Evolutionary conservation across 2,797 vertebrate genomes (phyloP).

Genomic region (Sebastes kiyomatsui): DNA sequence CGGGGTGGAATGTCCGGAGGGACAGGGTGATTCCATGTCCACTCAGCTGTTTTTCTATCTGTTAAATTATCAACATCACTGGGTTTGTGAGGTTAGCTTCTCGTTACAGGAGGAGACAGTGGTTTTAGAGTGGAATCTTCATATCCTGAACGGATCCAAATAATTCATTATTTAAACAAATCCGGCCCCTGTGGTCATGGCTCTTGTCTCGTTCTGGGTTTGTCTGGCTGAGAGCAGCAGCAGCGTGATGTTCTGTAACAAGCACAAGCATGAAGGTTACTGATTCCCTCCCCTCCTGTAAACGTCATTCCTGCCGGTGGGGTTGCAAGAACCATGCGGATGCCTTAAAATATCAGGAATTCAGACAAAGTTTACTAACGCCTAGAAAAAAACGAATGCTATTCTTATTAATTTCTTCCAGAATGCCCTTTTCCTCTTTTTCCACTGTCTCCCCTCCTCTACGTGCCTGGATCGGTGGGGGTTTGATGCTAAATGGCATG

Average conservation of each 20-base stretch:
- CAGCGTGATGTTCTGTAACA: slow-evolving; percentile 41
- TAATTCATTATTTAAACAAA: slow-evolving; percentile 24
- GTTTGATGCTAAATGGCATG: slow-evolving; percentile 13
- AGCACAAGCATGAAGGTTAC: slow-evolving; percentile 57
- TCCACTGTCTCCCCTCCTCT: not conserved
- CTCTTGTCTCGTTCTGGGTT: slow-evolving; percentile 20
- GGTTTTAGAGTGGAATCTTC: slow-evolving; percentile 28
- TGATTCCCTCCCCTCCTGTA: slow-evolving; percentile 31
- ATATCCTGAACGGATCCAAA: slow-evolving; percentile 28
- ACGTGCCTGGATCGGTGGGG: not conserved
- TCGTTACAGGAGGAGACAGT: not conserved
- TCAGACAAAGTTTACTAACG: slow-evolving; percentile 20
- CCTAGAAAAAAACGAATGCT: not conserved
- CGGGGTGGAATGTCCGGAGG: not conserved
- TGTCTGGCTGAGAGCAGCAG: slow-evolving; percentile 37
- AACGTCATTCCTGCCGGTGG: slow-evolving; percentile 32
- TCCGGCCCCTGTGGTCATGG: not conserved
- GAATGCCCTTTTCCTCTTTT: not conserved
- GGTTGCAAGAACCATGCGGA: slow-evolving; percentile 8
- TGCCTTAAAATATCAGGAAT: slow-evolving; percentile 50
- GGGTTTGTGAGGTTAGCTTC: slow-evolving; percentile 20
- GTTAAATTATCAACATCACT: not conserved
- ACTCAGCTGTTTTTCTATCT: not conserved
- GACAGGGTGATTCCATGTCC: not conserved
- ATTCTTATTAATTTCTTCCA: slow-evolving; percentile 28